Evolutionary conservation across 2,888 invertebrate genomes (phyloP), one percentile per base, ranked within the genome.

Genomic region (Cryptocheilus praepositus): DNA sequence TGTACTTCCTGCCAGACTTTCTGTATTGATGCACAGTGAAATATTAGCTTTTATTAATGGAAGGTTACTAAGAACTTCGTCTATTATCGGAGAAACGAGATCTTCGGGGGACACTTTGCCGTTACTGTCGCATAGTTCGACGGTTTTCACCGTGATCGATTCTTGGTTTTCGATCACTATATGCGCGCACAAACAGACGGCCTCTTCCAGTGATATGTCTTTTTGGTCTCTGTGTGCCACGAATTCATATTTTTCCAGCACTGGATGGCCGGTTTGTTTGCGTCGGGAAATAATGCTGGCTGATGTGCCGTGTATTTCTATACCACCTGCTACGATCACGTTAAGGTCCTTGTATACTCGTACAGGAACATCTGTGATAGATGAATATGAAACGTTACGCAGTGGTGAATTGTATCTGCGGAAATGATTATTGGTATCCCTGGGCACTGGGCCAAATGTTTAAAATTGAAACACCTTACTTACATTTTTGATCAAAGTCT

Each of bases 41-140:
- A 93, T 89, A 57, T 94, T 93, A 0, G 94, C 92, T 76, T 94
- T 93, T 3, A 94, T 90, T 13, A 94, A 84, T 0, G 95, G 95
- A 46, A 94, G 85, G 79, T 95, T 93, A 55, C 91, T 92, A 0
- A 95, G 89, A 0, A 92, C 89, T 1, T 93, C 91, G 8, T 89
- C 87, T 7, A 95, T 90, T 13, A 89, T 74, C 2, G 91, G 91
- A 0, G 93, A 89, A 0, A 93, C 74, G 0, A 89, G 64, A 18
- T 88, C 71, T 18, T 89, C 88, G 0, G 84, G 70, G 0, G 81
- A 54, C 2, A 82, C 64, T 1, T 80, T 70, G n/a, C 83, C 79
- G 1, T 66, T 70, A 2, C 80, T 81, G 15, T 85, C 82, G 78
- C 86, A 61, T 68, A 90, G 15, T 76, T 90, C 85, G 59, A 88